A percentile compares a stretch with the other conserved stretches of the same genome.
phyloP scores from a whole-genome alignment of 2,797 vertebrate species.

The Psittacula echo region DNA sequence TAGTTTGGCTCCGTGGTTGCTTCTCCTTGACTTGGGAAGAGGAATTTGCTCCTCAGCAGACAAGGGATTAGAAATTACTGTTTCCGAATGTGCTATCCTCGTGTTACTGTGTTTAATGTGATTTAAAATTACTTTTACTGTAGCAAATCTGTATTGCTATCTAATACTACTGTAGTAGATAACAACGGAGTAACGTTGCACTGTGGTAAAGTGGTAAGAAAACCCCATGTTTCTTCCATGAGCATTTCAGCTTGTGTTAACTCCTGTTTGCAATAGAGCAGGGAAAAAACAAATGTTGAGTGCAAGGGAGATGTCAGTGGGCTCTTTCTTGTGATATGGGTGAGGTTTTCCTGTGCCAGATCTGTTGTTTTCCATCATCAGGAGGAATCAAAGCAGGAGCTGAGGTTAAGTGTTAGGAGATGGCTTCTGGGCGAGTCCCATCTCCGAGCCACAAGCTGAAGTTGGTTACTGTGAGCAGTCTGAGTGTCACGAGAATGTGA shows the following conservation, averaged over 20 bases:
- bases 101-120: neutral
- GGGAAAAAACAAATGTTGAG: neutral
- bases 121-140: neutral
- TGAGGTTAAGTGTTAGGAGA: neutral
- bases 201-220: neutral
- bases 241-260: neutral
- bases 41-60: neutral
- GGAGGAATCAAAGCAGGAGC: neutral
- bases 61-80: neutral
- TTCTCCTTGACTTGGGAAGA: neutral
- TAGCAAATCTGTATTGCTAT: neutral
- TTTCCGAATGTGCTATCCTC: neutral
- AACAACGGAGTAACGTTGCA: neutral
- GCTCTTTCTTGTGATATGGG: fast-evolving
- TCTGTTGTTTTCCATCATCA: neutral
- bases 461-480: neutral
- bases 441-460: neutral
- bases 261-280: neutral
- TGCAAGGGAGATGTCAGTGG: fast-evolving
- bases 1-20: neutral
- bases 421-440: neutral
- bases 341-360: neutral
- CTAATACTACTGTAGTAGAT: neutral
- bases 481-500: neutral
- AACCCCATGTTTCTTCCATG: neutral